These are phyloP conservation scores for Dipus sagitta DNA, from an alignment of 2,797 vertebrate species.

Conservation along the genomic window DNA sequence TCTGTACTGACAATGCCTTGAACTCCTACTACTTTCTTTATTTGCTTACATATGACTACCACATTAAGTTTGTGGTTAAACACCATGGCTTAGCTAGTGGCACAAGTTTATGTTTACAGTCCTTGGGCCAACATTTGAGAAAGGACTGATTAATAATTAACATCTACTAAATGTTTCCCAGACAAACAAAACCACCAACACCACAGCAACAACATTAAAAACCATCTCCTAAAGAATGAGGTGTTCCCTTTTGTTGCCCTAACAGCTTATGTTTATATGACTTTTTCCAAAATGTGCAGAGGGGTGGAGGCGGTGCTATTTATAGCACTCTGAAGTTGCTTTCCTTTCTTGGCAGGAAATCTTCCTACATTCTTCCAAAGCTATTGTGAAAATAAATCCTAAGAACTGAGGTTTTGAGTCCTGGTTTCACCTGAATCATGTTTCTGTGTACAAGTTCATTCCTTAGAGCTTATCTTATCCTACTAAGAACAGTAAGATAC, in stretches of 20 bases:
- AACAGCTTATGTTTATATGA: neutral
- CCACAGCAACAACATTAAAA: neutral
- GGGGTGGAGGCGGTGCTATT: neutral
- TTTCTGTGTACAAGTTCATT: neutral
- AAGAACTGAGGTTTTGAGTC: conserved; percentile 31
- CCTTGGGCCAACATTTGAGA: conserved; percentile 28
- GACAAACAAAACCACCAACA: neutral
- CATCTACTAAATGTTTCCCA: neutral
- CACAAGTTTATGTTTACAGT: neutral
- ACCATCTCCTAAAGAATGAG: neutral
- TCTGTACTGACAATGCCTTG: neutral
- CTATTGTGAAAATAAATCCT: conserved; percentile 59
- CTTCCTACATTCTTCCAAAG: conserved; percentile 31
- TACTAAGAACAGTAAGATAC: conserved; percentile 6
- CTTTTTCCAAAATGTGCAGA: conserved; percentile 12
- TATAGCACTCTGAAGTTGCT: conserved; percentile 5
- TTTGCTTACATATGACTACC: neutral
- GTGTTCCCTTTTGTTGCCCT: neutral
- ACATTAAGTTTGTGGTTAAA: conserved; percentile 4
- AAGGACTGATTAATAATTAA: conserved; percentile 21
- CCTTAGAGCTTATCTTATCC: conserved; percentile 31
- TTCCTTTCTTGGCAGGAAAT: conserved; percentile 62
- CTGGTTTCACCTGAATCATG: conserved; percentile 22
- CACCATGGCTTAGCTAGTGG: neutral
- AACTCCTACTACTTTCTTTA: neutral